These are phyloP conservation scores for Andrena trimmerana DNA, from an alignment of 2,888 invertebrate genomes.

Conservation along the genomic window DNA sequence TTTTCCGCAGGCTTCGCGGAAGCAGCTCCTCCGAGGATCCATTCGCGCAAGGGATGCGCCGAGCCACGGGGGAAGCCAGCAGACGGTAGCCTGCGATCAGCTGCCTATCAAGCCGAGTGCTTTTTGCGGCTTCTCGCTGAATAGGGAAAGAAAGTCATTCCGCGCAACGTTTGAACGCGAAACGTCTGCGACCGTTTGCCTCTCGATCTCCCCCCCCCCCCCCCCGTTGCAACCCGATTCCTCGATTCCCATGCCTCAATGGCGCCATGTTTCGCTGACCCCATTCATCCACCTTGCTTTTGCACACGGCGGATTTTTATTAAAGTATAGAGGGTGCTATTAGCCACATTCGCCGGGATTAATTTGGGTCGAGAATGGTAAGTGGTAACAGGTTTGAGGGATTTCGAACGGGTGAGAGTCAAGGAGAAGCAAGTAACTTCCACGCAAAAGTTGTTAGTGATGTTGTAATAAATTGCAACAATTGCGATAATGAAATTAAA, in stretches of 20 bases:
- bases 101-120: slow-evolving; percentile 55
- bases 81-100: slow-evolving; percentile 44
- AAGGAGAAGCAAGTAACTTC: too few relatives aligned
- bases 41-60: slow-evolving; percentile 45
- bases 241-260: background rate
- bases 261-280: background rate
- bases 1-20: slow-evolving; percentile 18
- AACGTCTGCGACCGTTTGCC: slow-evolving; percentile 34
- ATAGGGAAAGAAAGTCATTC: slow-evolving; percentile 45
- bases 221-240: too few relatives aligned
- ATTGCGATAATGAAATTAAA: too few relatives aligned
- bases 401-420: too few relatives aligned
- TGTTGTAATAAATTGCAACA: too few relatives aligned
- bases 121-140: slow-evolving; percentile 49
- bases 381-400: too few relatives aligned
- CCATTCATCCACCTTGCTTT: background rate
- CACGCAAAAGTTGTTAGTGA: too few relatives aligned
- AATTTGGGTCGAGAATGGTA: too few relatives aligned
- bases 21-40: slow-evolving; percentile 40
- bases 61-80: slow-evolving; percentile 41
- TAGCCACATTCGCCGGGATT: too few relatives aligned
- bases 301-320: too few relatives aligned
- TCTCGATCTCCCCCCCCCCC: background rate
- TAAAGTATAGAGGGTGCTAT: too few relatives aligned
- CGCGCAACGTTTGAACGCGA: slow-evolving; percentile 34